Conservation (phyloP, 2,113 vertebrate species). For the Cephalopterus ornatus region DNA sequence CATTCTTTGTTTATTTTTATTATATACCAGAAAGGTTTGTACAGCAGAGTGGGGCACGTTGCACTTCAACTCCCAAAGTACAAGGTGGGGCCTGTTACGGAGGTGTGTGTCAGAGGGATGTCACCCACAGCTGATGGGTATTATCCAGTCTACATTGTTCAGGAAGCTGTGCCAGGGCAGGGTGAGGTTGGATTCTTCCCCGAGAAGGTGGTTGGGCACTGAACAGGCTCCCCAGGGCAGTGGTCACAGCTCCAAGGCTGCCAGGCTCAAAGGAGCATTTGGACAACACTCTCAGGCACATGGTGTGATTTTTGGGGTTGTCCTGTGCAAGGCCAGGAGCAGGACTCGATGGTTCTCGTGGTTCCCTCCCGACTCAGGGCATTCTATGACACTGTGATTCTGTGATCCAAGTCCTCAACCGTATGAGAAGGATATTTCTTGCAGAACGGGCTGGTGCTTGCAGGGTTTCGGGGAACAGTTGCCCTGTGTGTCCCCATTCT, state of each 20-base stretch:
- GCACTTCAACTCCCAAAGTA: background rate
- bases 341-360: accelerated
- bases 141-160: background rate
- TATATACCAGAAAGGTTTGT: background rate
- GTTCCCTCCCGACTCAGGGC: background rate
- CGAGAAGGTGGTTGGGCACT: background rate
- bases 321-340: background rate
- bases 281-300: too few species aligned
- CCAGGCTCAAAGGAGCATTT: background rate
- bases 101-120: background rate
- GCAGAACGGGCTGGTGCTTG: background rate
- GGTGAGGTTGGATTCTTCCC: background rate
- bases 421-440: background rate
- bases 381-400: background rate
- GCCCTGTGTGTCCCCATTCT: accelerated
- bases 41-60: background rate
- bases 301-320: too few species aligned
- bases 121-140: background rate
- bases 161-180: background rate
- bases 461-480: background rate
- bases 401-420: background rate
- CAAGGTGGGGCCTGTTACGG: accelerated
- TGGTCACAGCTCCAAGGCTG: background rate
- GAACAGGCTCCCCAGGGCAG: background rate
- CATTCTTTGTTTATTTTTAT: constrained; percentile 25